Evolutionary conservation across 2,888 invertebrate species (phyloP), one percentile per base, ranked within the genome.

Genomic region (Conistra vaccinii): DNA sequence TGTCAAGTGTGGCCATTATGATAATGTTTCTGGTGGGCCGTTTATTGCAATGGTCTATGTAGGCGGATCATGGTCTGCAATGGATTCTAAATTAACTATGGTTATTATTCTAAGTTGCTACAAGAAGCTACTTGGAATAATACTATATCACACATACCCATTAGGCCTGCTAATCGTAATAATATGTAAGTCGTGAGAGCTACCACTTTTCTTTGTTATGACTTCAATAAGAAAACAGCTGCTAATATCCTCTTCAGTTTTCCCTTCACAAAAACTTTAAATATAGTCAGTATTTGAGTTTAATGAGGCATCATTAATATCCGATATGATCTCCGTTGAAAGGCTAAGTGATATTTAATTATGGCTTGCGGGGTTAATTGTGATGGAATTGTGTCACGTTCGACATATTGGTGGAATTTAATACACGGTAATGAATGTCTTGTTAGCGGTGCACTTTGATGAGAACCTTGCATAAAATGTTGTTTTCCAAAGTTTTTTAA

Each of bases 281-380:
- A n/a, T 61, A 32, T 26, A 35, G 51, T 78, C 60, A 73, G 79
- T 61, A 55, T 83, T 83, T 79, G 63, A 76, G 55, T 81, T 60
- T 69, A 81, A 79, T 79, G 76, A 81, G 48, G 48, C 60, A 73
- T 77, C 76, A 78, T 86, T 82, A 73, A 86, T 79, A 72, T 78
- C 58, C 45, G 85, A 85, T 86, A 87, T 73, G 70, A 86, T 83
- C 83, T 78, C 55, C 23, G 72, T 69, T 66, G 62, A 82, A 80
- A 85, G 77, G 68, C 83, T 87, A 86, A 85, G 78, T 82, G 87
- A 85, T 85, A 87, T 83, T 85, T 78, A 85, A 85, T 67, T 78
- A 69, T 66, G 51, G 76, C 82, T 79, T 39, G 73, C 65, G 73
- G 85, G 65, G 83, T 78, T 78, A 76, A 81, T 81, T 85, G 69